Evolutionary conservation across 2,888 invertebrate species (phyloP).

Genomic region (Hoplodrina ambigua): DNA sequence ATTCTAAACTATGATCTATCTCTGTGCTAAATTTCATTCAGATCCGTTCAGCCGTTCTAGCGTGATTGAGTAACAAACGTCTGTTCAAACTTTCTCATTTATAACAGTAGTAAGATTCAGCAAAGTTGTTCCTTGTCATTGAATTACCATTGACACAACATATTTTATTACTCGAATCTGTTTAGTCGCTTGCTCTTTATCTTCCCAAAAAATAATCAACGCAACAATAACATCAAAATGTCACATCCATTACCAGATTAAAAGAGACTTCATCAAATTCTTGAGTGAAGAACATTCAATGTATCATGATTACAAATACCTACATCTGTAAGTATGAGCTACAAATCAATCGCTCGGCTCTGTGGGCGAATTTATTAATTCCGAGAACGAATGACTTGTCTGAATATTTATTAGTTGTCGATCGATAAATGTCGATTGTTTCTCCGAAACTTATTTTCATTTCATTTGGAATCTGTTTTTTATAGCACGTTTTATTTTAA

Average conservation of each 20-base stretch:
- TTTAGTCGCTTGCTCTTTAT: neutral
- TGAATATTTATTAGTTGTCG: slow-evolving; percentile 41
- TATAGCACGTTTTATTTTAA: neutral
- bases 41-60: no score
- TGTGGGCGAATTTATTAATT: slow-evolving; percentile 39
- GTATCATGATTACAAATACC: slow-evolving; percentile 14
- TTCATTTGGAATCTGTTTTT: slow-evolving; percentile 2
- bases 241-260: slow-evolving; percentile 19
- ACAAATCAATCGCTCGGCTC: slow-evolving; percentile 28
- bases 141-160: neutral
- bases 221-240: neutral
- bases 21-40: no score
- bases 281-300: slow-evolving; percentile 24
- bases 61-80: no score
- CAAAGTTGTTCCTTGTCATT: no score
- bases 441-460: slow-evolving; percentile 5
- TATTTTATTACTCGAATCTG: neutral
- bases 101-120: no score
- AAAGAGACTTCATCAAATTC: slow-evolving; percentile 28
- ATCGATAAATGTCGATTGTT: slow-evolving; percentile 34
- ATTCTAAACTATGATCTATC: no score
- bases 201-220: neutral
- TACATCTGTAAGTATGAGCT: slow-evolving; percentile 9
- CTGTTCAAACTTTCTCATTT: no score
- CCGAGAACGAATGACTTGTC: slow-evolving; percentile 42